A percentile compares a stretch with the other conserved stretches of the same genome.
These are phyloP conservation scores for Drosophila silvestris DNA, from an alignment of 2,888 invertebrate species.

Conservation along the genomic window DNA sequence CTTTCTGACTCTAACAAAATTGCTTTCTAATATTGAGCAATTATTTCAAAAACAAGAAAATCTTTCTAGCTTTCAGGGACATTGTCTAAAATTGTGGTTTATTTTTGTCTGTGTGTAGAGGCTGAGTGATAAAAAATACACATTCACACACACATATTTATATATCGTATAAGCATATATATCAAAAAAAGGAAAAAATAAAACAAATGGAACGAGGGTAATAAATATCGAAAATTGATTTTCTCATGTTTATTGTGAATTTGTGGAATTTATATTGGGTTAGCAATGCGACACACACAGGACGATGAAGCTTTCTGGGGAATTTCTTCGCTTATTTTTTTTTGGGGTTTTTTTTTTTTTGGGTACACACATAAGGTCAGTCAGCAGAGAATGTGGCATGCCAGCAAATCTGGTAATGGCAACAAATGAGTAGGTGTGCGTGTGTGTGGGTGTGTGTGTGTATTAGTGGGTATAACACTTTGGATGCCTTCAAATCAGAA, in stretches of 20 bases:
- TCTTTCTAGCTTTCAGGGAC: too few species aligned
- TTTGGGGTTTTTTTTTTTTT: not conserved
- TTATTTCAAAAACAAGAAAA: too few species aligned
- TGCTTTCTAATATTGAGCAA: too few species aligned
- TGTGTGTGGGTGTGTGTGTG: not conserved
- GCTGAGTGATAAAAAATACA: not conserved
- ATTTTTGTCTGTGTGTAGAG: not conserved
- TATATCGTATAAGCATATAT: constrained; percentile 5
- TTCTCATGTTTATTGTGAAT: constrained; percentile 77
- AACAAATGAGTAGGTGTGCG: constrained; percentile 28
- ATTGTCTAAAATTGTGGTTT: too few species aligned
- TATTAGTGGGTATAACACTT: constrained; percentile 13
- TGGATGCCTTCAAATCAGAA: constrained; percentile 36
- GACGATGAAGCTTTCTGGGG: constrained; percentile 15
- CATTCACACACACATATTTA: not conserved
- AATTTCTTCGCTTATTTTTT: not conserved
- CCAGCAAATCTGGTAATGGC: constrained; percentile 29
- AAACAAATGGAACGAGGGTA: constrained; percentile 44
- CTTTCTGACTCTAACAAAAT: too few species aligned
- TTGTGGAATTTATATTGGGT: constrained; percentile 80
- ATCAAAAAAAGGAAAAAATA: constrained; percentile 17
- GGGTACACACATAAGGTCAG: constrained; percentile 17
- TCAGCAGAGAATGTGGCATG: constrained; percentile 33
- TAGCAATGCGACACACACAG: constrained; percentile 63
- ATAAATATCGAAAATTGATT: constrained; percentile 80